These are phyloP conservation scores for Melieria picta DNA, from an alignment of 2,888 invertebrate species.

Conservation along the genomic window DNA sequence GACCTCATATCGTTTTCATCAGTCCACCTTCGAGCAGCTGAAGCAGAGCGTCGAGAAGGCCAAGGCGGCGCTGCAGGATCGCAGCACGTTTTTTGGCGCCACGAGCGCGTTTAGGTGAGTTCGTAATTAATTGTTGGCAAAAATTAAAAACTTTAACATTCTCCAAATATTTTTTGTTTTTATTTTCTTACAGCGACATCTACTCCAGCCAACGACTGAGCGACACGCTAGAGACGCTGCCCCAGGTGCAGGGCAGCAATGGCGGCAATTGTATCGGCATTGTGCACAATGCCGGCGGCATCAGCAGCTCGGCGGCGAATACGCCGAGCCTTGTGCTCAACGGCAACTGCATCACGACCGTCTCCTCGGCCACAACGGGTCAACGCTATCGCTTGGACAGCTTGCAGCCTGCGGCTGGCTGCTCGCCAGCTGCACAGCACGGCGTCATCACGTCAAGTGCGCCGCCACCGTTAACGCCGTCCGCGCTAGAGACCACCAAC, in stretches of 20 bases:
- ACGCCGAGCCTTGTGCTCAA: slow-evolving; percentile 54
- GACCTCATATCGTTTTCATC: slow-evolving; percentile 83
- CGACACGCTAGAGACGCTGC: slow-evolving; percentile 60
- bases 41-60: slow-evolving; percentile 92
- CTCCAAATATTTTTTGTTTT: not conserved
- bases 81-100: slow-evolving; percentile 76
- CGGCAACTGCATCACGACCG: slow-evolving; percentile 62
- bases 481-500: slow-evolving; percentile 44
- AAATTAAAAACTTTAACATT: not conserved
- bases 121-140: not conserved
- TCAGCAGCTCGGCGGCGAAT: slow-evolving; percentile 46
- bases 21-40: slow-evolving; percentile 88
- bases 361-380: slow-evolving; percentile 54
- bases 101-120: slow-evolving; percentile 78
- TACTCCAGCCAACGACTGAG: slow-evolving; percentile 64
- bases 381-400: slow-evolving; percentile 65
- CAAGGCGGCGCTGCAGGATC: slow-evolving; percentile 84
- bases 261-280: slow-evolving; percentile 61
- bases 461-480: slow-evolving; percentile 45
- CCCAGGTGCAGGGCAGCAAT: slow-evolving; percentile 55
- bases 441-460: slow-evolving; percentile 60
- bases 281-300: slow-evolving; percentile 55
- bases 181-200: slow-evolving; percentile 62
- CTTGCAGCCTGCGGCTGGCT: slow-evolving; percentile 59
- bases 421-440: slow-evolving; percentile 60